Conservation (phyloP, 2,797 vertebrate genomes). For the Trachops cirrhosus region DNA sequence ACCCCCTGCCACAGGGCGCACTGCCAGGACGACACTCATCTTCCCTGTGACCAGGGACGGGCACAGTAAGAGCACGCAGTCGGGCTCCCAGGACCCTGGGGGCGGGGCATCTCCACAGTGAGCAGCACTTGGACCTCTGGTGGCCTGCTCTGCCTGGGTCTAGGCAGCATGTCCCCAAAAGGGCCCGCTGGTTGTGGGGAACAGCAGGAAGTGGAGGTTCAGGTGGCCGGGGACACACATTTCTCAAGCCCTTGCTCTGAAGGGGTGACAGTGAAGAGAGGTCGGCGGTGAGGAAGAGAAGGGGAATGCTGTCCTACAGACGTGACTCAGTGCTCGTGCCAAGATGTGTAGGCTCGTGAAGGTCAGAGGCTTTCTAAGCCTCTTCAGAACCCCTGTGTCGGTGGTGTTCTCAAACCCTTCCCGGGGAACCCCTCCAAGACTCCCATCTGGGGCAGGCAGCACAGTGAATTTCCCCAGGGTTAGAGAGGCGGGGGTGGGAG, state of each 20-base stretch:
- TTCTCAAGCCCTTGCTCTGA: background rate
- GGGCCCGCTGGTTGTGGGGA: background rate
- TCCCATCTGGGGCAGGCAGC: background rate
- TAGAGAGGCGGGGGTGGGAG: background rate
- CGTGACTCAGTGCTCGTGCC: background rate
- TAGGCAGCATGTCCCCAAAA: background rate
- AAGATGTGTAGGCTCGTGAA: background rate
- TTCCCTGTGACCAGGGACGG: background rate
- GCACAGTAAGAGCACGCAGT: no score
- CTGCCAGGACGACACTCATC: background rate
- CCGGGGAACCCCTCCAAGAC: background rate
- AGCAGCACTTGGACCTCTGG: background rate
- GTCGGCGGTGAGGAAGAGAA: background rate
- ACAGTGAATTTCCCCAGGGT: background rate
- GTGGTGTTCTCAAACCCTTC: background rate
- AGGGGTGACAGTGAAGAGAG: background rate
- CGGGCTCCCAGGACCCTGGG: background rate
- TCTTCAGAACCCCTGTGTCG: background rate
- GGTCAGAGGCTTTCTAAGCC: background rate
- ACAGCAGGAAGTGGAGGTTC: background rate
- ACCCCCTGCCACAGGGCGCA: no score
- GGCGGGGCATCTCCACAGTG: background rate
- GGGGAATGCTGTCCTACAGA: background rate
- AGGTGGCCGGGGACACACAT: background rate
- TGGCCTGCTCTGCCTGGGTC: background rate